These are phyloP conservation scores for Alces alces DNA, from an alignment of 2,113 vertebrate genomes.

Conservation along the genomic window DNA sequence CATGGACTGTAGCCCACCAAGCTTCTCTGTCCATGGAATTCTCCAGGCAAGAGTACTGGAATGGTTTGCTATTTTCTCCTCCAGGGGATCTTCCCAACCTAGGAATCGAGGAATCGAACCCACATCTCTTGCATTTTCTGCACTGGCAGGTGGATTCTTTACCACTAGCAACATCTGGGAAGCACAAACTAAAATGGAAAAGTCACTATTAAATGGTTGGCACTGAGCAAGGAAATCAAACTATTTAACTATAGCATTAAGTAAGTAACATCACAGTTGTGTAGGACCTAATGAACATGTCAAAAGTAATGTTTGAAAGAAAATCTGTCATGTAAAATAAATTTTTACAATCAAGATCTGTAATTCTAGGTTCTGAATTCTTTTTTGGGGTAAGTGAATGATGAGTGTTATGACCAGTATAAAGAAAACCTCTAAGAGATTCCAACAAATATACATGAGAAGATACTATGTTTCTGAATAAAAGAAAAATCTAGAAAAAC, in stretches of 20 bases:
- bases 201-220: not conserved
- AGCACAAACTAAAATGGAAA: not conserved
- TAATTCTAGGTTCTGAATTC: not conserved
- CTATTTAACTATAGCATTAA: not conserved
- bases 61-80: not conserved
- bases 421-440: not conserved
- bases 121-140: not conserved
- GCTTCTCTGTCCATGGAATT: not conserved
- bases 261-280: not conserved
- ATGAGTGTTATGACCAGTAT: not conserved
- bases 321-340: not conserved
- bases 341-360: not conserved
- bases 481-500: not conserved
- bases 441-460: not conserved
- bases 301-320: not conserved
- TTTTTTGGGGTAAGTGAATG: not conserved
- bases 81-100: not conserved
- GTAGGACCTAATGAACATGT: not conserved
- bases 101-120: fast-evolving
- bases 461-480: not conserved
- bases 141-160: not conserved
- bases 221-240: not conserved
- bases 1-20: not conserved
- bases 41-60: not conserved
- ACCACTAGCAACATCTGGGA: not conserved